Evolutionary conservation across 2,888 invertebrate genomes (phyloP), one percentile per base, ranked within the genome.

Genomic region (Diarsia dahlii): DNA sequence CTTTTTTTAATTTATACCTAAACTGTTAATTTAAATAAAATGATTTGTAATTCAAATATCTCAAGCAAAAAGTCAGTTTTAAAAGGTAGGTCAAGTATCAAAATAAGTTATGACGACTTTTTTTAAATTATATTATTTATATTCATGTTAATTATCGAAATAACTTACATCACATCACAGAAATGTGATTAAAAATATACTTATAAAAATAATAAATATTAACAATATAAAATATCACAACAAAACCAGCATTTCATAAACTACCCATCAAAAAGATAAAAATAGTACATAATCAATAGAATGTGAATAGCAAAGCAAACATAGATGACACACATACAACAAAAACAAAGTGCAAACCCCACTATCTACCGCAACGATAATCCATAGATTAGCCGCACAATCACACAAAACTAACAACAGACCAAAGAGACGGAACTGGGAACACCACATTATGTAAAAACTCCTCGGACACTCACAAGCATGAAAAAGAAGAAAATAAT

Each of bases 401-500:
- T 91, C 77, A 92, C 90, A 89, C 90, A 89, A 70, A 76, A 58
- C 60, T 50, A 48, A 87, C 89, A 56, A 50, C 4, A 2, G 20
- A 63, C 58, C 28, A 80, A 83, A 82, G 67, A 82, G n/a, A n/a
- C n/a, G n/a, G n/a, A n/a, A n/a, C n/a, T n/a, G 71, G 23, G 18
- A 54, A 58, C 60, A 58, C 52, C 2, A 20, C n/a, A n/a, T 3
- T 45, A 3, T 12, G 9, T 20, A 12, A 54, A 71, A 73, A 52
- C 67, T 71, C 10, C 18, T 52, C 48, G 0, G 12, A 50, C 28
- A 87, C 88, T 88, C 80, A 89, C 86, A 82, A 58, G 79, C 82
- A 63, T 74, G 56, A 80, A 84, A 88, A 65, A 93, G 69, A 48
- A 93, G 85, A 79, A 91, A 95, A 90, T 95, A 95, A 87, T 95